phyloP scores from a whole-genome alignment of 2,113 vertebrate genomes.

The Psettodes erumei region DNA sequence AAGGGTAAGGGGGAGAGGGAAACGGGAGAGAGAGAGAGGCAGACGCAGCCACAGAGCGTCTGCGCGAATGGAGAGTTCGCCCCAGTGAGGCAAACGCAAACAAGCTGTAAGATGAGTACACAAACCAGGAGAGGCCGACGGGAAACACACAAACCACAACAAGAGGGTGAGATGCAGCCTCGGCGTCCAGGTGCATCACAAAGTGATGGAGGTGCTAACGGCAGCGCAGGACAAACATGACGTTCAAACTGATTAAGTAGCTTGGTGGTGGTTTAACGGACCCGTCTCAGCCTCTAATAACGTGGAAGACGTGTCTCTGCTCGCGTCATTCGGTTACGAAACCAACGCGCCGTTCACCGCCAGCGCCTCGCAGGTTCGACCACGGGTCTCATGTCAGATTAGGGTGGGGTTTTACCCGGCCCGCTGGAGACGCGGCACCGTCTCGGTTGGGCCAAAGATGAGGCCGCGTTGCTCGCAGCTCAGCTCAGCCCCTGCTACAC shows the following conservation, averaged over 20 bases:
- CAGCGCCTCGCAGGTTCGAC: too few relatives aligned
- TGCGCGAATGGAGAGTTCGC: not conserved
- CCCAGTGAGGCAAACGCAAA: not conserved
- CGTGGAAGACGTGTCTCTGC: not conserved
- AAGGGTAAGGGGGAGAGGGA: not conserved
- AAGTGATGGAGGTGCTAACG: too few relatives aligned
- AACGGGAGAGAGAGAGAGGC: not conserved
- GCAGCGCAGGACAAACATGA: not conserved
- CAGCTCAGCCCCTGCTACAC: conserved; percentile 7
- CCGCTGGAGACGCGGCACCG: not conserved
- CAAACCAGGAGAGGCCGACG: not conserved
- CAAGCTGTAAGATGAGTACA: not conserved
- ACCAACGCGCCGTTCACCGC: too few relatives aligned
- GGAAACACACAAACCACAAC: not conserved
- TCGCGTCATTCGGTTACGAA: not conserved
- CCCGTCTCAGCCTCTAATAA: not conserved
- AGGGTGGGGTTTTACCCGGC: not conserved
- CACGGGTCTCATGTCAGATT: too few relatives aligned
- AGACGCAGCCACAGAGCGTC: not conserved
- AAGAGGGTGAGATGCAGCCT: not conserved
- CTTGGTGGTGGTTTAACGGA: not conserved
- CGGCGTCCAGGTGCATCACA: not conserved
- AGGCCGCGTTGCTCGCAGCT: conserved; percentile 50
- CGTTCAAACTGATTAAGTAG: not conserved
- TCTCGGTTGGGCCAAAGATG: conserved; percentile 34